A percentile compares a stretch with the other conserved stretches of the same genome.
These are phyloP conservation scores for Caenorhabditis tropicalis DNA, from an alignment of 1,140 invertebrate species.

Conservation along the genomic window DNA sequence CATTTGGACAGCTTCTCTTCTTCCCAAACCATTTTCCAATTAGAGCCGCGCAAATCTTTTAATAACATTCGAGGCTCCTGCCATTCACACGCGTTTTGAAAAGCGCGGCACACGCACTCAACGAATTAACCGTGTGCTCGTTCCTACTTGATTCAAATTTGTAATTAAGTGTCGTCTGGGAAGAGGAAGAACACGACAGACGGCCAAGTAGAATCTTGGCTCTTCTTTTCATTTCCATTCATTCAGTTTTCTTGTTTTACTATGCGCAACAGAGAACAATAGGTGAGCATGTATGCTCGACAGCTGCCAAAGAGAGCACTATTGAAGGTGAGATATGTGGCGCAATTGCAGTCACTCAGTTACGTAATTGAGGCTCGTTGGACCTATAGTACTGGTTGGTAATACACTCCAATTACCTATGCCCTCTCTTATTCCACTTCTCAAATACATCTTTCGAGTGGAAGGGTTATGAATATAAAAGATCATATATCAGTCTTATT, in stretches of 20 bases:
- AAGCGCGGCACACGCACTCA: not conserved
- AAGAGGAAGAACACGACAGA: not conserved
- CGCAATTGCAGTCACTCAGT: slow-evolving; percentile 20
- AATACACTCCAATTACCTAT: slow-evolving; percentile 42
- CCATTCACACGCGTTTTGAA: not conserved
- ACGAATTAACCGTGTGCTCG: slow-evolving; percentile 28
- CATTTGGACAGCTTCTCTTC: not conserved
- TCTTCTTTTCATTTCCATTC: not conserved
- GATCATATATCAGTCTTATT: slow-evolving; percentile 12
- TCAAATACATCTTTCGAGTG: slow-evolving; percentile 15
- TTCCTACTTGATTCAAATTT: slow-evolving; percentile 39
- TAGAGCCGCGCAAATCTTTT: slow-evolving; percentile 27
- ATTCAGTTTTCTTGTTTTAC: not conserved
- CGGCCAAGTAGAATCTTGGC: not conserved
- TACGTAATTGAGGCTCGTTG: slow-evolving; percentile 18
- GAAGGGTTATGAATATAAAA: not conserved
- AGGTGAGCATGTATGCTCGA: slow-evolving; percentile 13
- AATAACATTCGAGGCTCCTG: slow-evolving; percentile 17
- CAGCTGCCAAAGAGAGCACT: not conserved
- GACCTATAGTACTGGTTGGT: not conserved
- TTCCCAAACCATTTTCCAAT: not conserved
- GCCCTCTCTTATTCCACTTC: not conserved
- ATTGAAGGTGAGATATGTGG: not conserved
- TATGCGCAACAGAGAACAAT: slow-evolving; percentile 9
- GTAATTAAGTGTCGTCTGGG: slow-evolving; percentile 24